Percentiles rank a stretch among this genome's conserved stretches.
Conservation (phyloP, 2,113 vertebrate species). For the Strix uralensis region DNA sequence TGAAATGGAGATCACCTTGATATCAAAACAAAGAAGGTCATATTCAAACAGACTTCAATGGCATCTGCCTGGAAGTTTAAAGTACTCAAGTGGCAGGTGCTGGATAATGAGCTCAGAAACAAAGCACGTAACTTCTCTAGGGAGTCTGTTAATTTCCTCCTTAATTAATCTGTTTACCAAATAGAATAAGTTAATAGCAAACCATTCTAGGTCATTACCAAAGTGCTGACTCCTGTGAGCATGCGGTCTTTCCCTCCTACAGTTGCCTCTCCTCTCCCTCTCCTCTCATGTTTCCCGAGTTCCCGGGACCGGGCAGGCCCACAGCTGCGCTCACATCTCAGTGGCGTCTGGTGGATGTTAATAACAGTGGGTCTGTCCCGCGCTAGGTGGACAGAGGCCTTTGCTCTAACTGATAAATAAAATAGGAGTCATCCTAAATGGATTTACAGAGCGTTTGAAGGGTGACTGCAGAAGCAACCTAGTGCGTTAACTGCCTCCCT, state of each 20-base stretch:
- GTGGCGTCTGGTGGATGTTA: rapidly evolving
- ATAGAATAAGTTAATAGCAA: not conserved
- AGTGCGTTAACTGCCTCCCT: rapidly evolving
- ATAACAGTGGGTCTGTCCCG: rapidly evolving
- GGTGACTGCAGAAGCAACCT: rapidly evolving
- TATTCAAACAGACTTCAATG: not conserved
- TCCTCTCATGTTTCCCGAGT: rapidly evolving
- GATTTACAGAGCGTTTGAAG: rapidly evolving
- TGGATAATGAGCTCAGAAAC: not conserved
- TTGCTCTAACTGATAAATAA: rapidly evolving
- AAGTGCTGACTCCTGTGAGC: not conserved
- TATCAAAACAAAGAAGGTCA: conserved; percentile 34
- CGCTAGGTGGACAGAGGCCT: not conserved
- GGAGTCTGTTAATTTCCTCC: not conserved
- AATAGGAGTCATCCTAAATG: rapidly evolving
- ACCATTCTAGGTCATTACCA: not conserved
- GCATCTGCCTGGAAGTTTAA: not conserved
- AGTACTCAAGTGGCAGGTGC: not conserved
- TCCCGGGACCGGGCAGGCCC: too few relatives aligned
- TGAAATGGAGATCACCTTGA: conserved; percentile 15
- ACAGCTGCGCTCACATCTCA: rapidly evolving
- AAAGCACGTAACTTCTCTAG: not conserved
- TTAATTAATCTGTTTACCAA: not conserved
- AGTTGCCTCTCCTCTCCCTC: not conserved
- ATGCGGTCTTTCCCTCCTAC: rapidly evolving